These are phyloP conservation scores for Mareca strepera DNA, from an alignment of 2,797 vertebrate species.

Conservation along the genomic window DNA sequence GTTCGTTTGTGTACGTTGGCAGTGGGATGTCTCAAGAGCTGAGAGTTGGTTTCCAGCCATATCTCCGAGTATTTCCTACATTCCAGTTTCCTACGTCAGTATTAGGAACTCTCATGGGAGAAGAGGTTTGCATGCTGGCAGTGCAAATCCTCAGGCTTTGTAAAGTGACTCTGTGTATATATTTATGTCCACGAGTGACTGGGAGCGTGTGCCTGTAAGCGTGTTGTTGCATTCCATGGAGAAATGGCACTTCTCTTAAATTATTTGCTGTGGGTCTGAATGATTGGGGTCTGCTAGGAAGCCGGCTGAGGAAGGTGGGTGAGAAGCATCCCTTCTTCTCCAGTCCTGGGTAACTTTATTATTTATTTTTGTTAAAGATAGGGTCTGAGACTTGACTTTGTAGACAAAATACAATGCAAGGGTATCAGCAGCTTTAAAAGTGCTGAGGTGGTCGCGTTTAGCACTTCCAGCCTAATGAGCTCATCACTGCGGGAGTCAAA, in stretches of 20 bases:
- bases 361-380: slow-evolving; percentile 70
- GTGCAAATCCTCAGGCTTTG: slow-evolving; percentile 76
- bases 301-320: slow-evolving; percentile 33
- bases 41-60: slow-evolving; percentile 63
- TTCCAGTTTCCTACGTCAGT: slow-evolving; percentile 76
- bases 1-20: slow-evolving; percentile 17
- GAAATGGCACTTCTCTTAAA: slow-evolving; percentile 74
- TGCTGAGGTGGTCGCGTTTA: slow-evolving; percentile 36
- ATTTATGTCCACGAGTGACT: slow-evolving; percentile 76
- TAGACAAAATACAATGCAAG: slow-evolving; percentile 47
- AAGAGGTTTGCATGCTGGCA: slow-evolving; percentile 78
- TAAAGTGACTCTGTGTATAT: slow-evolving; percentile 78
- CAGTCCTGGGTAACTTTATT: slow-evolving; percentile 46
- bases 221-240: slow-evolving; percentile 58
- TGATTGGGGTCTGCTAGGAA: slow-evolving; percentile 73
- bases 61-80: slow-evolving; percentile 71
- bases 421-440: slow-evolving; percentile 39
- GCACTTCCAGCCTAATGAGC: slow-evolving; percentile 26
- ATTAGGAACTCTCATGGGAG: slow-evolving; percentile 72
- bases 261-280: slow-evolving; percentile 77
- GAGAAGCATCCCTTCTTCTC: slow-evolving; percentile 24
- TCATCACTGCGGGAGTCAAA: slow-evolving; percentile 38
- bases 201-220: slow-evolving; percentile 64
- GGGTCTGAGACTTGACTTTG: slow-evolving; percentile 58
- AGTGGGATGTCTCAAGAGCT: slow-evolving; percentile 36